Base-by-base conservation (phyloP, 2,888 invertebrate genomes). In the Drosophila subquinaria region DNA sequence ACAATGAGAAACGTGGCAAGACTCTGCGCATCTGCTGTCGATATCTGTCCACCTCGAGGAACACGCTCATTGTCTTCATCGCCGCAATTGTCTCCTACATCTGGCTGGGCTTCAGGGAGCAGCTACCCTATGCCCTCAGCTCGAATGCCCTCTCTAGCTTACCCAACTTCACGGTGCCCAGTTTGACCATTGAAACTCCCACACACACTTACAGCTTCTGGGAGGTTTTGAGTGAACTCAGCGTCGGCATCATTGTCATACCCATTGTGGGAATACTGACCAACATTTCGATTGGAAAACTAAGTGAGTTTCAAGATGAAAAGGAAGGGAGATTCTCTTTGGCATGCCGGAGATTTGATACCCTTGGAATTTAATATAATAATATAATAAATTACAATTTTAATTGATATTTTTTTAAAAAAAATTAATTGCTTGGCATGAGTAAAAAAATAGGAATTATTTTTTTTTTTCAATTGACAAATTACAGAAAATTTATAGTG, bases 281-380 rank as follows among this genome's bases (percentile, higher is more conserved):
- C 47, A 97, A 98, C 90, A 97, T 98, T 76, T 98, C 98, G 13
- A 98, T 99, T 79, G 98, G 98, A 35, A 98, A 98, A 11, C 97
- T 98, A 93, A 95, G 98, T 98, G 93, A 42, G 15, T 23, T 17
- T 13, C 4, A 36, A 4, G 0, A 36, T 11, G 4, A 13, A 0
- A 13, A 36, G 3, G 11, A 13, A 33, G 3, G 6, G 33, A 30
- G 8, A 3, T 10, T 33, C 33, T 33, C 33, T 33, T 30, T 27
- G 27, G 27, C 27, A 8, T 27, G 8, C 27, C 6, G 27, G 6
- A 27, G 8, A 27, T 27, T 27, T 27, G 27, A 27, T 27, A 6
- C 27, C 27, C 1, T 6, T 27, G 27, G 6, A 27, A 6, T 1
- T 27, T 5, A 3, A 27, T 27, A 6, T 8, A 27, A 6, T 17